A percentile compares a stretch with the other conserved stretches of the same genome.
Conservation (phyloP, 2,888 invertebrate species). For the Choreutis nemorana region DNA sequence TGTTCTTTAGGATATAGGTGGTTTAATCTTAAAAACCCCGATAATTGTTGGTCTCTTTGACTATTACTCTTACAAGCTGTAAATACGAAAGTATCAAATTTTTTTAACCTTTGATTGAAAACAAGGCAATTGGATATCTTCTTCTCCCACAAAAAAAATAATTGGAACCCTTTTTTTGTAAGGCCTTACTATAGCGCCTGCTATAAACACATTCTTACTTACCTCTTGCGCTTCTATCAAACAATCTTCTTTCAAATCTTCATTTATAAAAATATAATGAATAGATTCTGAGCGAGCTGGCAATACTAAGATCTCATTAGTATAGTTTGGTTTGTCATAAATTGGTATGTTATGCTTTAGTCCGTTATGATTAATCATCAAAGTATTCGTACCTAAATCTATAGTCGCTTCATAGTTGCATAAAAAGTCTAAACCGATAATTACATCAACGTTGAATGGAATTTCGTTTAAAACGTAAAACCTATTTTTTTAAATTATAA, state of each 20-base stretch:
- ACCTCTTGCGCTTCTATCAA: neutral
- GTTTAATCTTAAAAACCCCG: too few relatives aligned
- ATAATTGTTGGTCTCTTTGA: too few relatives aligned
- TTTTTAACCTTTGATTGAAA: neutral
- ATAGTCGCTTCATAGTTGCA: neutral
- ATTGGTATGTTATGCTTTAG: neutral
- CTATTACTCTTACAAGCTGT: constrained; percentile 5
- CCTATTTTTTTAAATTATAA: constrained; percentile 2
- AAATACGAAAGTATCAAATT: constrained; percentile 4
- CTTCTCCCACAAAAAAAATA: neutral
- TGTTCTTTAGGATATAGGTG: too few relatives aligned
- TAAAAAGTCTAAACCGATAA: neutral
- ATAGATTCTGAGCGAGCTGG: constrained; percentile 2
- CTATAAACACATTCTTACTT: constrained; percentile 1
- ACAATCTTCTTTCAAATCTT: neutral
- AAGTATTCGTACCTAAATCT: neutral
- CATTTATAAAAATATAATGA: neutral
- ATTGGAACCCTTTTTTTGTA: neutral
- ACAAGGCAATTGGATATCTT: neutral
- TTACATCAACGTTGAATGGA: neutral
- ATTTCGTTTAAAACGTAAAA: constrained; percentile 1
- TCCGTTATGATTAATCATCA: neutral
- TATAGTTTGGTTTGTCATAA: neutral
- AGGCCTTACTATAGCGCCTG: constrained; percentile 1
- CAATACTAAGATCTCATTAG: neutral